Evolutionary conservation across 2,888 invertebrate species (phyloP).

Genomic region (Adineta ricciae): DNA sequence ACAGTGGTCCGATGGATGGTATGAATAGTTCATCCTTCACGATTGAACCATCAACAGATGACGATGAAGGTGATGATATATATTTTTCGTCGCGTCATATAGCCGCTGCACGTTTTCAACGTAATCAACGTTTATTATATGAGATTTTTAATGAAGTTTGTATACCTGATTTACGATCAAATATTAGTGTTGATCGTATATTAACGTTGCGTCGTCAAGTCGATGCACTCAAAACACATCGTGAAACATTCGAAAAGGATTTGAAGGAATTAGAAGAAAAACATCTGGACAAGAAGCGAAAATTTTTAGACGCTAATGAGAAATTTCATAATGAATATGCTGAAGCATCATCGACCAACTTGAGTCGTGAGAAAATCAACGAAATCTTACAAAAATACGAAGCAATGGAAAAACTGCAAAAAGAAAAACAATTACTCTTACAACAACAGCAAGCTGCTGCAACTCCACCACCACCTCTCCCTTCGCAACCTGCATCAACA

Average conservation of each 20-base stretch:
- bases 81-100: conserved; percentile 80
- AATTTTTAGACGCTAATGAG: conserved; percentile 84
- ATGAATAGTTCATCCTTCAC: conserved; percentile 22
- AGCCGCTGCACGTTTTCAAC: conserved; percentile 79
- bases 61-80: conserved; percentile 62
- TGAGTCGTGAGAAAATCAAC: too few species aligned
- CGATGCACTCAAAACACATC: conserved; percentile 83
- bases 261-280: conserved; percentile 89
- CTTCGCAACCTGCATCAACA: not conserved
- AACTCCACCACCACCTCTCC: not conserved
- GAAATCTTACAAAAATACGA: too few species aligned
- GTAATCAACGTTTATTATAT: conserved; percentile 90
- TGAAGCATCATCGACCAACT: too few species aligned
- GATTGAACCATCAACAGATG: conserved; percentile 37
- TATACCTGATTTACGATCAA: conserved; percentile 92
- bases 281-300: conserved; percentile 84
- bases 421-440: too few species aligned
- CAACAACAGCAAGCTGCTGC: not conserved
- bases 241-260: conserved; percentile 85
- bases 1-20: not conserved
- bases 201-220: conserved; percentile 83
- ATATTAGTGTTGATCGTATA: conserved; percentile 71
- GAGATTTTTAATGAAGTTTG: conserved; percentile 92
- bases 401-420: too few species aligned
- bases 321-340: conserved; percentile 41